Evolutionary conservation across 1,140 invertebrate genomes (phyloP), one percentile per base, ranked within the genome.

Genomic region (Bombus impatiens): DNA sequence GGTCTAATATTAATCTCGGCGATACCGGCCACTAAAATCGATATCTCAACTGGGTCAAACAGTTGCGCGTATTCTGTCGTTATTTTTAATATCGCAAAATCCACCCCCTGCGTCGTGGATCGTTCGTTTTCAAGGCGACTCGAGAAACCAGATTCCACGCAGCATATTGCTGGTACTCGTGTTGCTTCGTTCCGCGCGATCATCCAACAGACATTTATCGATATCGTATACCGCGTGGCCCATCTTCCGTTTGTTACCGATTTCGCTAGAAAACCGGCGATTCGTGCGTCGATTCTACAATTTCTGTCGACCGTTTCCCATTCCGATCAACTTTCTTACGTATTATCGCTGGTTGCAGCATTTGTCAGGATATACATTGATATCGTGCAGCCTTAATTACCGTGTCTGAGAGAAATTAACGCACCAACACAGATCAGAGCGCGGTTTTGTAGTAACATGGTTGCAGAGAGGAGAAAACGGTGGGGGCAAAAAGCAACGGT

Each of bases 81-180:
- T 86, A 82, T 86, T 86, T 75, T 86, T 86, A 86, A 86, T 86
- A 82, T 86, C 71, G 70, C 71, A 53, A 81, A 86, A 67, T 67
- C 70, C 84, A 74, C 28, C 70, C 70, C 57, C 22, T 32, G 22
- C 35, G 5, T 18, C 4, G 40, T n/a, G 32, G 53, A 62, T 42
- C 37, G 53, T 40, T 40, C 40, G 18, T 40, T 75, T 65, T 72
- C n/a, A 57, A 68, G 65, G 78, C 42, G 42, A 47, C 28, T 12
- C 72, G 40, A 22, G 47, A 53, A 53, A 53, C 47, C 42, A 9
- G 5, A 32, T 12, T n/a, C 62, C 62, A 15, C n/a, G 10, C 57
- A 25, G 57, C 57, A 10, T 59, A 59, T 28, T 6, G 47, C 47
- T 53, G 5, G 5, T 22, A 22, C 47, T 22, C 47, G 5, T 22